Conservation (phyloP, 2,113 vertebrate species). For the Ondatra zibethicus region DNA sequence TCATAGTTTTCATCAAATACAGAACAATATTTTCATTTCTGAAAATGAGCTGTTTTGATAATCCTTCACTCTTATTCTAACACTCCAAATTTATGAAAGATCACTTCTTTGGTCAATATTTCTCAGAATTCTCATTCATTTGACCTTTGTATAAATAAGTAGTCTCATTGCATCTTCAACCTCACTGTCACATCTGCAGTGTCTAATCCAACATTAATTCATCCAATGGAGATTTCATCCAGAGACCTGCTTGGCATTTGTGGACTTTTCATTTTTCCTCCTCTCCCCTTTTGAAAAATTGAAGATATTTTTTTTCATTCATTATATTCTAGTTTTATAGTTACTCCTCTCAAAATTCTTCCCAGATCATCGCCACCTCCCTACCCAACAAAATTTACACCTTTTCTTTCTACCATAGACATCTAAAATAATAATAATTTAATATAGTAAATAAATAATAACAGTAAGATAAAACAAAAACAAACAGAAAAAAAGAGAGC, state of each 20-base stretch:
- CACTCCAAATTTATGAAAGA: not conserved
- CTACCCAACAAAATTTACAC: not conserved
- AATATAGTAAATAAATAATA: not conserved
- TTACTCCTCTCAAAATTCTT: not conserved
- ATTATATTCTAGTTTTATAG: not conserved
- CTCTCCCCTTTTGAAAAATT: not conserved
- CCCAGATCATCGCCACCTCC: fast-evolving
- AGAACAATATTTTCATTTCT: not conserved
- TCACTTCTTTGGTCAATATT: not conserved
- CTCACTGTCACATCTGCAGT: not conserved
- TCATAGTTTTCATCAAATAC: not conserved
- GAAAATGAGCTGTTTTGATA: not conserved
- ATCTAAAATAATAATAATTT: not conserved
- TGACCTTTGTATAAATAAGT: not conserved
- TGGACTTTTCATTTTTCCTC: not conserved
- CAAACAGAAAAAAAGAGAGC: not conserved
- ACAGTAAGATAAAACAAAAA: not conserved
- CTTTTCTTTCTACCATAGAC: not conserved
- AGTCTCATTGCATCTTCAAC: not conserved
- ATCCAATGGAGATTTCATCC: too few species aligned
- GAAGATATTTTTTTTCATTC: not conserved
- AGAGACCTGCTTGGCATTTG: not conserved
- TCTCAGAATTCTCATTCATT: not conserved
- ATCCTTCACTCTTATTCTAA: not conserved
- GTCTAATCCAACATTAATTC: not conserved